Evolutionary conservation across 2,797 vertebrate species (phyloP), one percentile per base, ranked within the genome.

Genomic region (Danio kyathit): DNA sequence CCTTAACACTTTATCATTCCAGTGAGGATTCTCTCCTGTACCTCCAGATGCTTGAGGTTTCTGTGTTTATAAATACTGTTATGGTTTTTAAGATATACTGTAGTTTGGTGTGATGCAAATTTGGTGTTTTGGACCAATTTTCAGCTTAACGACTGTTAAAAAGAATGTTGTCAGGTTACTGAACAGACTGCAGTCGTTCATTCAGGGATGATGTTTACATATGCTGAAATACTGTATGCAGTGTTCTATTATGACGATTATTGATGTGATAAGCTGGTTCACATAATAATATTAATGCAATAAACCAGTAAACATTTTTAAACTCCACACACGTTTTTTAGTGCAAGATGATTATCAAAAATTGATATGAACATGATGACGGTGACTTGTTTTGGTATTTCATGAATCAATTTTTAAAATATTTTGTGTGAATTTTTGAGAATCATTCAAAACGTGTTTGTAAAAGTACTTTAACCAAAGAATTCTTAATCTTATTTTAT

Each of bases 1-100:
- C 1, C 29, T 3, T 1, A 54, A 29, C 70, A 64, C 43, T 79
- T 81, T 14, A 16, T 46, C 29, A 70, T 81, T 84, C 79, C 54
- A 49, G 13, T 48, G 63, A 61, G 21, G 46, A 40, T 64, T 81
- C 43, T 67, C 43, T 3, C 6, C 1, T 61, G 21, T 38, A 6
- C 29, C 56, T 29, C 29, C 29, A 29, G 29, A 29, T 29, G 29
- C 29, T 29, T 29, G 29, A 29, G 29, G 29, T 29, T 29, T 29
- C 29, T 29, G 29, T 29, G 29, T 29, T 29, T 29, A 29, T 29
- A 29, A 29, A 29, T 29, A 29, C 29, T 1, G 29, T 29, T 29
- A 1, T 29, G 29, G 29, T 29, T 29, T 29, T 70, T 54, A 9
- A 41, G 29, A 71, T 71, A 54, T 54, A 70, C 29, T 12, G 43